Evolutionary conservation across 2,113 vertebrate species (phyloP).

Genomic region (Gopherus evgoodei): DNA sequence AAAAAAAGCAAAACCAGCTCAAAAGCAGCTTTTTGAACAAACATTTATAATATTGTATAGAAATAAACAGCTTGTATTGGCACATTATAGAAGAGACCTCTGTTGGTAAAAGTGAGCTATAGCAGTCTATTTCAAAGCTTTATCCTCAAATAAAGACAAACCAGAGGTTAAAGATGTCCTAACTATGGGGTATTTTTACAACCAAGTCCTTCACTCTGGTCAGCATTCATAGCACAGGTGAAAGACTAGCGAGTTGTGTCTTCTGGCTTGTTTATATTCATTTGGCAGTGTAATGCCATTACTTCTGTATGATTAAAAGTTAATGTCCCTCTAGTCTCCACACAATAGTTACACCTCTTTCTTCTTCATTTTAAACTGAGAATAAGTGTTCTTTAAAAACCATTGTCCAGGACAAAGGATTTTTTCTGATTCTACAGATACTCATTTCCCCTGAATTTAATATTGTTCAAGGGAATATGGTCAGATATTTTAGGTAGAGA

Average conservation of each 20-base stretch:
- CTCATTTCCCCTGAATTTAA: neutral
- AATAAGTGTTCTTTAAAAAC: neutral
- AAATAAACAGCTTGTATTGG: neutral
- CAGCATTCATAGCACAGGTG: rapidly evolving
- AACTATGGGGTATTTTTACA: neutral
- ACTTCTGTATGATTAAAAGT: rapidly evolving
- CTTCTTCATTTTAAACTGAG: neutral
- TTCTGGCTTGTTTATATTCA: neutral
- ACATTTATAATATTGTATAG: neutral
- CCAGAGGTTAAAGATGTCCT: neutral
- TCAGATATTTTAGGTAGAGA: neutral
- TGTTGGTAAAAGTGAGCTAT: neutral
- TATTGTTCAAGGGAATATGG: neutral
- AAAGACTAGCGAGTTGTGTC: neutral
- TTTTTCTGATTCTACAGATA: neutral
- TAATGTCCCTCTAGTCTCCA: neutral
- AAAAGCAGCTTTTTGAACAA: neutral
- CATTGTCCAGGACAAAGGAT: neutral
- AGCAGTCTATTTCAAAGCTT: neutral
- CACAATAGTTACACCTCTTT: neutral
- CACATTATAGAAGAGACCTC: neutral
- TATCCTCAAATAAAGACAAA: neutral
- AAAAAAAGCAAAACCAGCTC: neutral
- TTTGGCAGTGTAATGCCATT: neutral
- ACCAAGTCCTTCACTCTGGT: neutral